A percentile compares a stretch with the other conserved stretches of the same genome.
Conservation (phyloP, 2,113 vertebrate genomes). For the Chloropsis hardwickii region DNA sequence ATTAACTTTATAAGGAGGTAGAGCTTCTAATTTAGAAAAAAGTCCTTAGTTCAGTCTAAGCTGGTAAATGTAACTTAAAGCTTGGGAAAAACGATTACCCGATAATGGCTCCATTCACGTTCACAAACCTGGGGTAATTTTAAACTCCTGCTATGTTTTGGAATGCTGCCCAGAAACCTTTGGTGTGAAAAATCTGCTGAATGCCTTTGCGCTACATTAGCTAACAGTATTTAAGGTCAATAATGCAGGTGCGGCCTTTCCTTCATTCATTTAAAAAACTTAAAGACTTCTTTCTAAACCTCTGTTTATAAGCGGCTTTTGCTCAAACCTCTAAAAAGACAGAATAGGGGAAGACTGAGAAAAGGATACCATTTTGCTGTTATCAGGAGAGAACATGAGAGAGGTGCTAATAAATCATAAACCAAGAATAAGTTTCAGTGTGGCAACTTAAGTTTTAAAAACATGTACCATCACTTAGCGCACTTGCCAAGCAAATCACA, state of each 20-base stretch:
- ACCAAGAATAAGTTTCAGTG: neutral
- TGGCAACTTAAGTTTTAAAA: neutral
- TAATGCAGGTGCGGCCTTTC: neutral
- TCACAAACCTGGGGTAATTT: constrained; percentile 23
- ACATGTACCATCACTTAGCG: neutral
- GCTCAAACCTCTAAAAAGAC: neutral
- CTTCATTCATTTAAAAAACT: neutral
- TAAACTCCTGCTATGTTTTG: constrained; percentile 40
- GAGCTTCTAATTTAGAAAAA: neutral
- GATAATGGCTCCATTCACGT: constrained; percentile 40
- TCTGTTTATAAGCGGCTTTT: neutral
- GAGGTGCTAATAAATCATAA: neutral
- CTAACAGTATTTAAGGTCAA: constrained; percentile 36
- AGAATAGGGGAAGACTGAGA: neutral
- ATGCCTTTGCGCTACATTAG: constrained; percentile 29
- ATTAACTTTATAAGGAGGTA: constrained; percentile 28
- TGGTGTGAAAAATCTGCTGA: constrained; percentile 46
- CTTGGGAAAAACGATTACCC: constrained; percentile 2
- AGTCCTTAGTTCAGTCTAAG: neutral
- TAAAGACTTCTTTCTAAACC: neutral
- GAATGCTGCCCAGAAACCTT: constrained; percentile 52
- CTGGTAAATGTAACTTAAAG: neutral
- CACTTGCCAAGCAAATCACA: neutral
- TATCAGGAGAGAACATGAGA: neutral
- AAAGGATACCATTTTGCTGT: neutral